phyloP scores from a whole-genome alignment of 2,888 invertebrate genomes.

The Leistus spinibarbis region DNA sequence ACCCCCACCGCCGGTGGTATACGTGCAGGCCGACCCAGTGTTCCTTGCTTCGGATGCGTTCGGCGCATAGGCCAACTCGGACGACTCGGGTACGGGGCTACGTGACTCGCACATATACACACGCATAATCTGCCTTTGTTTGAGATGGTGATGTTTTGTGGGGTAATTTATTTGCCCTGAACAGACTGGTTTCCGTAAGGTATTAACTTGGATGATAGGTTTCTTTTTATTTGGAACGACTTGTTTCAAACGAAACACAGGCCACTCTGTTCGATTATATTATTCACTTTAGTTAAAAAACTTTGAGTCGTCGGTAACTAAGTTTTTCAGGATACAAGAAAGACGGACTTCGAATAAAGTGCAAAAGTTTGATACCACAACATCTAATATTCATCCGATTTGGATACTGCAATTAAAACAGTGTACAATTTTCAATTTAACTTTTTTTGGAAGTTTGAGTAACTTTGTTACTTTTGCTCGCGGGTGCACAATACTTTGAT shows the following conservation, averaged over 20 bases:
- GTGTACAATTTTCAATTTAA: neutral
- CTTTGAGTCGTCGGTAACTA: neutral
- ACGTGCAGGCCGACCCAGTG: slow-evolving; percentile 4
- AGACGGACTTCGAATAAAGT: neutral
- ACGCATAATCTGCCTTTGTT: slow-evolving; percentile 26
- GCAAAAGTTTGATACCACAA: neutral
- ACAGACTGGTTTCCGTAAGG: slow-evolving; percentile 17
- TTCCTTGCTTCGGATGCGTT: slow-evolving; percentile 4
- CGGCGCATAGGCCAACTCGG: slow-evolving; percentile 2
- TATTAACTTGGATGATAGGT: slow-evolving; percentile 10
- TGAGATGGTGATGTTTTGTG: slow-evolving; percentile 21
- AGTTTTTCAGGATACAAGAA: neutral
- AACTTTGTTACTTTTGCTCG: neutral
- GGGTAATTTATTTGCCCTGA: slow-evolving; percentile 22
- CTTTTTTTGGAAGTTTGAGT: too few species aligned
- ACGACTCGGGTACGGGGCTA: slow-evolving; percentile 10
- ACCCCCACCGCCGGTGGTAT: slow-evolving; percentile 3
- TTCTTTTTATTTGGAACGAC: slow-evolving; percentile 4
- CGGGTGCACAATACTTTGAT: too few species aligned
- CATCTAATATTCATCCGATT: neutral
- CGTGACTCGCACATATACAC: slow-evolving; percentile 15
- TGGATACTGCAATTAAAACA: neutral
- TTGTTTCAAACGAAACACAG: neutral
- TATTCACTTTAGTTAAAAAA: neutral
- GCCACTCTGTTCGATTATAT: neutral